Evolutionary conservation across 2,888 invertebrate genomes (phyloP).

Genomic region (Aplocera efformata): DNA sequence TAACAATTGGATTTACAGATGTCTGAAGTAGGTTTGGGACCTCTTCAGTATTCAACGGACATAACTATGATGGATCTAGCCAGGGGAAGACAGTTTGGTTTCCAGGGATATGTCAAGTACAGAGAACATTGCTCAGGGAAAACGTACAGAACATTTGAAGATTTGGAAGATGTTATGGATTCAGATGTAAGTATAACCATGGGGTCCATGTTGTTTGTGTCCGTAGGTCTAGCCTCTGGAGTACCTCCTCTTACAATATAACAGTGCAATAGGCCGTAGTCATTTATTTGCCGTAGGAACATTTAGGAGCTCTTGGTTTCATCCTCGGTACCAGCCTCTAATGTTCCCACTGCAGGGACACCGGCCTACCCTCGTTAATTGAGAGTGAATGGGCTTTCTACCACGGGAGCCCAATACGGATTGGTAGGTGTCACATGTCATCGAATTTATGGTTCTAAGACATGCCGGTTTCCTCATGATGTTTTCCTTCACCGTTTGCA

Average conservation of each 20-base stretch:
- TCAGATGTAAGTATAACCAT: neutral
- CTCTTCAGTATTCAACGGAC: slow-evolving; percentile 32
- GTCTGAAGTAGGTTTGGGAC: slow-evolving; percentile 31
- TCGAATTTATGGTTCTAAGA: no score
- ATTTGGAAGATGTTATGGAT: neutral
- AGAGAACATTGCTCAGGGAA: slow-evolving; percentile 88
- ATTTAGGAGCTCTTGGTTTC: no score
- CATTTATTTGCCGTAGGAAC: no score
- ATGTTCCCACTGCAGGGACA: no score
- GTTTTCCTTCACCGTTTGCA: no score
- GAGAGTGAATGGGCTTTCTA: no score
- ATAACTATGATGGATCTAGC: slow-evolving; percentile 37
- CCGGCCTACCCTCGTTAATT: no score
- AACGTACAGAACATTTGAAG: slow-evolving; percentile 1
- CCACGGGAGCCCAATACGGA: no score
- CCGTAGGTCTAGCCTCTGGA: neutral
- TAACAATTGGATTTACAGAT: slow-evolving; percentile 30
- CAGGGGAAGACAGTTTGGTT: slow-evolving; percentile 85
- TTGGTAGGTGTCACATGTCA: no score
- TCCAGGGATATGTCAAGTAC: slow-evolving; percentile 90
- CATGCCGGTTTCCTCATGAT: no score
- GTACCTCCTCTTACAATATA: no score
- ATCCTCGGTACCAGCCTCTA: no score
- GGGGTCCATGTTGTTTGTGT: neutral
- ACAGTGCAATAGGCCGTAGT: neutral